Evolutionary conservation across 2,113 vertebrate genomes (phyloP), one percentile per base, ranked within the genome.

Genomic region (Cinclus cinclus): DNA sequence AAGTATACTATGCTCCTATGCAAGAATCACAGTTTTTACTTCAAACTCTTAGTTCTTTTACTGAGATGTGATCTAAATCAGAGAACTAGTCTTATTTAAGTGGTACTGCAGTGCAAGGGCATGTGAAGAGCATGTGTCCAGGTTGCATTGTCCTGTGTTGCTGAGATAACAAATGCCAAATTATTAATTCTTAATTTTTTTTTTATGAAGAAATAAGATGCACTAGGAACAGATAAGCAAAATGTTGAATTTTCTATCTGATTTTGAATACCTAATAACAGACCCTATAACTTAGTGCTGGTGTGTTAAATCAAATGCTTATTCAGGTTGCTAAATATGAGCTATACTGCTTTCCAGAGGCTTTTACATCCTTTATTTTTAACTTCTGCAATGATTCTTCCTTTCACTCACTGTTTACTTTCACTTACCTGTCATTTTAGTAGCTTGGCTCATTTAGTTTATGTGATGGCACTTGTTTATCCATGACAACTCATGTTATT

Each of bases 401-500:
- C 41, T 92, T 92, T 73, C 15, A 62, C 69, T 89, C 3, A 12
- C 31, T 1, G 0, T 62, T 82, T 81, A 28, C 64, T 56, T 89
- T 74, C 44, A 64, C 84, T 92, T 79, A 58, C 63, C 47, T 77
- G 37, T 10, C 33, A 59, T 90, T 93, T 94, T 50, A 95, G n/a
- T 20, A 70, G 31, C 41, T 37, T 59, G n/a, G 64, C 73, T 59
- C 37, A 87, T 95, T 91, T 73, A 88, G 75, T 70, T 90, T 59
- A 15, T 70, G 55, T 90, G 76, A 60, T 80, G 65, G 24, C 33
- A 80, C 68, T 63, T 91, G 63, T 92, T 96, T 96, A 87, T 84
- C 64, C 42, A n/a, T 42, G 58, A 73, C 28, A 95, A 83, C 13
- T 83, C 11, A 68, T 84, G 58, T 90, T 92, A 82, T 75, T 90